phyloP scores from a whole-genome alignment of 2,797 vertebrate genomes.

The Notamacropus eugenii region DNA sequence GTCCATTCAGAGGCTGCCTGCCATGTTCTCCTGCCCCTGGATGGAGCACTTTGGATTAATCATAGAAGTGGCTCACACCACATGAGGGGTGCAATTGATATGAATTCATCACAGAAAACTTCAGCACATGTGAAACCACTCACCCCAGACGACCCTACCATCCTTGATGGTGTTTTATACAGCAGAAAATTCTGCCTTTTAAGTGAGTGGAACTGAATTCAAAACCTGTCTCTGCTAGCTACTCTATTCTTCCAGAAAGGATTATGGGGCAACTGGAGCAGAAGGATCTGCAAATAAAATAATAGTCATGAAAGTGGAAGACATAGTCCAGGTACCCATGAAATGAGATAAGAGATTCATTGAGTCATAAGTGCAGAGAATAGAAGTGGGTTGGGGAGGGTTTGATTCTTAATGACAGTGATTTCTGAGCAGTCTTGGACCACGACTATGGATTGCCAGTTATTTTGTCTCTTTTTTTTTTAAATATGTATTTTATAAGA shows the following conservation, averaged over 20 bases:
- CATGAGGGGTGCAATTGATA: not conserved
- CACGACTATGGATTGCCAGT: not conserved
- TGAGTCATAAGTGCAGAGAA: not conserved
- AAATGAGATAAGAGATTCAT: not conserved
- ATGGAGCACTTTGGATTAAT: not conserved
- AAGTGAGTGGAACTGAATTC: not conserved
- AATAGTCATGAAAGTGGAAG: not conserved
- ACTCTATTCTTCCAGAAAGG: not conserved
- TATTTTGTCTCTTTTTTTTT: not conserved
- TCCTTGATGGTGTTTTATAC: not conserved
- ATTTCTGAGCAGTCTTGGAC: not conserved
- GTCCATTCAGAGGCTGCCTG: not conserved
- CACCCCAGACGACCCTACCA: not conserved
- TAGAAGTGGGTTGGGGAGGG: not conserved
- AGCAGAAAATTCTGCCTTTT: not conserved
- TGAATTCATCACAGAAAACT: not conserved
- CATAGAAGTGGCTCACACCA: not conserved
- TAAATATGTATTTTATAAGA: not conserved
- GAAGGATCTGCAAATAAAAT: not conserved
- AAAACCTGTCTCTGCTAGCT: not conserved
- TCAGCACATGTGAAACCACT: not conserved
- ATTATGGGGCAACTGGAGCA: not conserved
- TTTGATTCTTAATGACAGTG: not conserved
- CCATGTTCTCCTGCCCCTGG: not conserved
- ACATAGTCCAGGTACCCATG: not conserved